Evolutionary conservation across 2,888 invertebrate species (phyloP).

Genomic region (Drosophila glabriapex): DNA sequence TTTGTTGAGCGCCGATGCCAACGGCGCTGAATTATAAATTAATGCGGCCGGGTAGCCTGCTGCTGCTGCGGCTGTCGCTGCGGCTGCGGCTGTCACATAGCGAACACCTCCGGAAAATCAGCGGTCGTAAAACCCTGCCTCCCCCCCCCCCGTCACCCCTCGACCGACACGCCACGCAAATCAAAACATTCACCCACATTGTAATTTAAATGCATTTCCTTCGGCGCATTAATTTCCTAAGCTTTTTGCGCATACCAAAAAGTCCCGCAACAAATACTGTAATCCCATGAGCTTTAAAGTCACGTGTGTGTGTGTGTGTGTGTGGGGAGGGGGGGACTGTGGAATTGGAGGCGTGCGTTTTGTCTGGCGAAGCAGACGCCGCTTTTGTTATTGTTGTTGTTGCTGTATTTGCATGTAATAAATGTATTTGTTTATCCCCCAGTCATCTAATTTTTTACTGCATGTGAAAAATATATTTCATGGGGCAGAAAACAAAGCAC

Average conservation of each 20-base stretch:
- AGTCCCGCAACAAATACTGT: constrained; percentile 68
- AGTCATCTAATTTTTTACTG: constrained; percentile 70
- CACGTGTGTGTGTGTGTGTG: constrained; percentile 65
- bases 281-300: constrained; percentile 82
- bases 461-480: constrained; percentile 65
- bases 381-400: constrained; percentile 34
- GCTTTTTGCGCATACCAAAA: constrained; percentile 82
- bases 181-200: constrained; percentile 62
- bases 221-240: constrained; percentile 84
- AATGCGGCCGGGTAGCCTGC: constrained; percentile 60
- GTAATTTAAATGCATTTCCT: constrained; percentile 81
- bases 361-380: constrained; percentile 44
- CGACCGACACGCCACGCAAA: not conserved
- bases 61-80: constrained; percentile 20
- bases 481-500: constrained; percentile 31
- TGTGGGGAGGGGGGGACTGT: not conserved
- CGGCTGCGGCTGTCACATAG: constrained; percentile 50
- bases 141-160: constrained; percentile 4
- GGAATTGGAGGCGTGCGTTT: constrained; percentile 12
- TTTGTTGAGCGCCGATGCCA: constrained; percentile 57
- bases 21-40: constrained; percentile 71
- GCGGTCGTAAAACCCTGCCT: not conserved
- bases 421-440: constrained; percentile 78
- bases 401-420: constrained; percentile 78
- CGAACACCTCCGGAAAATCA: constrained; percentile 66